Evolutionary conservation across 2,113 vertebrate genomes (phyloP).

Genomic region (Malurus alboscapulatus): DNA sequence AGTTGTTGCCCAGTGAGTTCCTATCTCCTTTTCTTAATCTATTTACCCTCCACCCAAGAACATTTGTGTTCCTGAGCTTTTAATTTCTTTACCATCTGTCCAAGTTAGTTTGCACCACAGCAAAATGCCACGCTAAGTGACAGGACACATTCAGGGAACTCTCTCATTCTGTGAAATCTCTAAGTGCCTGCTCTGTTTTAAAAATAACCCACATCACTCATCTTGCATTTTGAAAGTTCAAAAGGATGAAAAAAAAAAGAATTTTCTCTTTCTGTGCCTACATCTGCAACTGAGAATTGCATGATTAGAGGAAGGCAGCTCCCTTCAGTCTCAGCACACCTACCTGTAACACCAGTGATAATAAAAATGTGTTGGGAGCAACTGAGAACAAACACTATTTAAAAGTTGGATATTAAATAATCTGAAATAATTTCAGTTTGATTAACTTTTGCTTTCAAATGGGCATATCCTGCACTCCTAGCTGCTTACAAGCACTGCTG

Average conservation of each 20-base stretch:
- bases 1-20: not conserved
- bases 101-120: not conserved
- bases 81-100: slow-evolving; percentile 42
- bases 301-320: not conserved
- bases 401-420: not conserved
- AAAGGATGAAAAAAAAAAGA: not conserved
- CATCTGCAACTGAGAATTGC: not conserved
- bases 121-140: slow-evolving; percentile 19
- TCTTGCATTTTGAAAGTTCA: not conserved
- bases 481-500: not conserved
- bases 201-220: slow-evolving; percentile 36
- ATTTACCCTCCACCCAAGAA: not conserved
- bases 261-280: not conserved
- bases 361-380: not conserved
- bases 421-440: not conserved
- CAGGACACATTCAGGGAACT: slow-evolving; percentile 39
- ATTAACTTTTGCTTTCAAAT: not conserved
- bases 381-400: fast-evolving
- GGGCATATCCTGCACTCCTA: not conserved
- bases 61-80: slow-evolving; percentile 23
- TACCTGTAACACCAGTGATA: not conserved
- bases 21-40: not conserved
- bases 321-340: not conserved
- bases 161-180: slow-evolving; percentile 20
- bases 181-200: not conserved